Evolutionary conservation across 2,888 invertebrate genomes (phyloP).

Genomic region (Xestia xanthographa): DNA sequence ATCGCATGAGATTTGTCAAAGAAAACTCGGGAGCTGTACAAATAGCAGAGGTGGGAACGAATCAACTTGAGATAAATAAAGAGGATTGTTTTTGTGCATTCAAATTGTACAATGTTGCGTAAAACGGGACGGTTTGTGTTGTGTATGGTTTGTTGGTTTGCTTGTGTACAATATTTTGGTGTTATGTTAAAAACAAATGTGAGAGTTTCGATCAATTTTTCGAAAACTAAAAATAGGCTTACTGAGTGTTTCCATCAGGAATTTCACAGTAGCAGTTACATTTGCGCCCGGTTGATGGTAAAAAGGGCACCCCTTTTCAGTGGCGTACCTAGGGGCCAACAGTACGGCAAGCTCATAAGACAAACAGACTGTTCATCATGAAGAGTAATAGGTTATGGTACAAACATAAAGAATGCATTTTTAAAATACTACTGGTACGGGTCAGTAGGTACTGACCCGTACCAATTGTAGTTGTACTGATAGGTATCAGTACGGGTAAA

Average conservation of each 20-base stretch:
- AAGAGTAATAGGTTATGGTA: no score
- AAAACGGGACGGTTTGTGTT: constrained; percentile 34
- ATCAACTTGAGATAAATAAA: constrained; percentile 69
- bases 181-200: constrained; percentile 7
- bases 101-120: constrained; percentile 57
- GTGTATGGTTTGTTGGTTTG: constrained; percentile 44
- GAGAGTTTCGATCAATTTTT: constrained; percentile 10
- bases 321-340: no score
- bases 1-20: constrained; percentile 82
- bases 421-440: no score
- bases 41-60: constrained; percentile 72
- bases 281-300: not conserved
- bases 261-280: not conserved
- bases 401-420: no score
- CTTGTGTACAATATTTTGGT: constrained; percentile 22
- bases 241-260: not conserved
- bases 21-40: constrained; percentile 75
- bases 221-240: not conserved
- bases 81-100: constrained; percentile 67
- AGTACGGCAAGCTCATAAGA: no score
- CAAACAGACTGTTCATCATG: no score
- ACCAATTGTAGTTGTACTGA: no score
- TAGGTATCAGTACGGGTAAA: no score
- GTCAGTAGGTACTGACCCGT: no score
- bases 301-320: not conserved